These are phyloP conservation scores for Eumerus sabulonum DNA, from an alignment of 2,888 invertebrate species.

Conservation along the genomic window DNA sequence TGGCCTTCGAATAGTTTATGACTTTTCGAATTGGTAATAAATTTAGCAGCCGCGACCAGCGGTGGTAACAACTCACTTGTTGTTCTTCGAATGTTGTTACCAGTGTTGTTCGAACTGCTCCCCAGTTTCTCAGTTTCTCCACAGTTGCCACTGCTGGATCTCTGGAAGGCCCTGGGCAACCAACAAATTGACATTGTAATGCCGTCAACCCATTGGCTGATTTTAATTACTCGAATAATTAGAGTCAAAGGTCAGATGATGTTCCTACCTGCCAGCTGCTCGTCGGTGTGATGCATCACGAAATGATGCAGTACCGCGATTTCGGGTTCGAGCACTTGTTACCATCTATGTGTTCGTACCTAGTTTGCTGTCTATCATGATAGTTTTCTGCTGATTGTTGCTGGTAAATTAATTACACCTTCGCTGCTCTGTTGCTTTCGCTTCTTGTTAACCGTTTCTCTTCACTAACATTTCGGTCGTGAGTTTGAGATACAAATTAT, in stretches of 20 bases:
- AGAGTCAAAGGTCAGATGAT: constrained; percentile 56
- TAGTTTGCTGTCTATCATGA: constrained; percentile 11
- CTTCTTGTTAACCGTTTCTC: constrained; percentile 9
- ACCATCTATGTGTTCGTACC: neutral
- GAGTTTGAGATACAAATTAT: constrained; percentile 53
- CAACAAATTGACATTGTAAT: constrained; percentile 58
- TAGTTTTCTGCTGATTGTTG: constrained; percentile 10
- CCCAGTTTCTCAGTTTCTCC: neutral
- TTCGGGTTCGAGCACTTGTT: constrained; percentile 8
- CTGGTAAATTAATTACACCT: constrained; percentile 60
- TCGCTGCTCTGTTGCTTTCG: constrained; percentile 46
- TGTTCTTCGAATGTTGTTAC: constrained; percentile 16
- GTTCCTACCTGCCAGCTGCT: constrained; percentile 14
- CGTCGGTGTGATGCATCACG: neutral
- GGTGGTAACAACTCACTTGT: constrained; percentile 66
- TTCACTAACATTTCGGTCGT: constrained; percentile 55
- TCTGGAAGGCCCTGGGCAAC: constrained; percentile 1
- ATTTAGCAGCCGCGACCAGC: constrained; percentile 59
- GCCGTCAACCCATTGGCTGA: constrained; percentile 28
- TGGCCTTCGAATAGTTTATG: constrained; percentile 68
- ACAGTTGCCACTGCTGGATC: constrained; percentile 11
- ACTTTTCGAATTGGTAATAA: constrained; percentile 67
- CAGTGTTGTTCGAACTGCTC: neutral
- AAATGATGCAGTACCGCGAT: constrained; percentile 29
- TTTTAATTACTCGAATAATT: constrained; percentile 68